phyloP scores from a whole-genome alignment of 1,140 invertebrate genomes.

The Drosophila yakuba region DNA sequence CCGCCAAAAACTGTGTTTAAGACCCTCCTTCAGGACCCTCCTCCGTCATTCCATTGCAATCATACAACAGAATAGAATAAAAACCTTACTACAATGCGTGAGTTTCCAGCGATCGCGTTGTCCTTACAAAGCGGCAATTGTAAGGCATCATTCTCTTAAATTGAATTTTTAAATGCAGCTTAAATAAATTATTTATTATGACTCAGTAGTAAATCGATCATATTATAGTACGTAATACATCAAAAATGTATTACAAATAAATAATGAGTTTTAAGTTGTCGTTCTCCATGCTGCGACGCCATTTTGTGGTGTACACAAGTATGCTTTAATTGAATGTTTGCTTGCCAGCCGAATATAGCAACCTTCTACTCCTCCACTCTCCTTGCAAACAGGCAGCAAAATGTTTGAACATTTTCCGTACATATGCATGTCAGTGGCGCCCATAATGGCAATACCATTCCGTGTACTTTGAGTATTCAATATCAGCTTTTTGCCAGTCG shows the following conservation, averaged over 20 bases:
- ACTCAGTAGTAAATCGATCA: no score
- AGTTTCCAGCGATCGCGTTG: not conserved
- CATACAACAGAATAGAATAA: not conserved
- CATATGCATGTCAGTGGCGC: constrained; percentile 65
- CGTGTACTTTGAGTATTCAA: constrained; percentile 80
- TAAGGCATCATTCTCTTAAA: not conserved
- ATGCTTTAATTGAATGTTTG: constrained; percentile 81
- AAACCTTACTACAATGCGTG: not conserved
- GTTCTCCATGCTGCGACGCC: constrained; percentile 36
- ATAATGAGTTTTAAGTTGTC: no score
- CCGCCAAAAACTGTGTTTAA: no score
- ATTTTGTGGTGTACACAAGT: constrained; percentile 74
- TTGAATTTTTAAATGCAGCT: no score
- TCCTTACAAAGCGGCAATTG: constrained; percentile 42
- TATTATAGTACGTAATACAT: no score
- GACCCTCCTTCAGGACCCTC: no score
- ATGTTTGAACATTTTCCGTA: constrained; percentile 62
- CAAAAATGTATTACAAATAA: no score
- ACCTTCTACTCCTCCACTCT: constrained; percentile 1
- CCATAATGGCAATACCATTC: constrained; percentile 70
- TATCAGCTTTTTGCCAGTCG: constrained; percentile 64
- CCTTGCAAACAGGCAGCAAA: constrained; percentile 18
- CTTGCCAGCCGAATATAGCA: constrained; percentile 26
- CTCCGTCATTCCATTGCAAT: not conserved
- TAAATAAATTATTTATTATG: no score